Evolutionary conservation across 2,888 invertebrate genomes (phyloP).

Genomic region (Lutraria lutraria): DNA sequence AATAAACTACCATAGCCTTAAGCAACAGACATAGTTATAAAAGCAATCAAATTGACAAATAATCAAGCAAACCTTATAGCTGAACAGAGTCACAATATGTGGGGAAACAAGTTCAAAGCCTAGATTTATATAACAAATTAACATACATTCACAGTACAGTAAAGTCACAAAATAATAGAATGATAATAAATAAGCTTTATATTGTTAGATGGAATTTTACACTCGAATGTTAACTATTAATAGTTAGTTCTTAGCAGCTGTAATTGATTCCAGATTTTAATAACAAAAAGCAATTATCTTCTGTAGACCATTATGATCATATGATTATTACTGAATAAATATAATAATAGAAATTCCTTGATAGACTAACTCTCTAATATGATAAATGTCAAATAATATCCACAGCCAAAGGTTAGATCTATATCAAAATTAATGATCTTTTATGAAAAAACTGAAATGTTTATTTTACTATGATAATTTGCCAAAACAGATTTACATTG

Average conservation of each 20-base stretch:
- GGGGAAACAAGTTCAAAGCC: background rate
- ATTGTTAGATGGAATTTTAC: too few species aligned
- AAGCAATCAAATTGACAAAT: background rate
- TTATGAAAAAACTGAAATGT: background rate
- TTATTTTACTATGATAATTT: constrained; percentile 7
- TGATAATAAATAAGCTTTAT: too few species aligned
- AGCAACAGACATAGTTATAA: background rate
- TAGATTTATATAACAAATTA: background rate
- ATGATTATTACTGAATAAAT: too few species aligned
- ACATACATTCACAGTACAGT: too few species aligned
- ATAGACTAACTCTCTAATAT: background rate
- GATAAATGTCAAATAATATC: constrained; percentile 5
- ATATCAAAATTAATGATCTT: background rate
- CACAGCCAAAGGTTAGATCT: background rate
- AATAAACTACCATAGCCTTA: background rate
- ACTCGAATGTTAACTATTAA: too few species aligned
- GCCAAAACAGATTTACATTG: background rate
- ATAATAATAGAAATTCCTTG: background rate
- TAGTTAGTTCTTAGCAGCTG: too few species aligned
- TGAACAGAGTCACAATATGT: background rate
- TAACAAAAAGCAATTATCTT: too few species aligned
- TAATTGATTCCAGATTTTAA: too few species aligned
- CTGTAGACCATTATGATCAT: too few species aligned
- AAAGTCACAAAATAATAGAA: too few species aligned
- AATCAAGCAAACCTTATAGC: background rate